Evolutionary conservation across 2,113 vertebrate genomes (phyloP), one percentile per base, ranked within the genome.

Genomic region (Sebastes schlegelii): DNA sequence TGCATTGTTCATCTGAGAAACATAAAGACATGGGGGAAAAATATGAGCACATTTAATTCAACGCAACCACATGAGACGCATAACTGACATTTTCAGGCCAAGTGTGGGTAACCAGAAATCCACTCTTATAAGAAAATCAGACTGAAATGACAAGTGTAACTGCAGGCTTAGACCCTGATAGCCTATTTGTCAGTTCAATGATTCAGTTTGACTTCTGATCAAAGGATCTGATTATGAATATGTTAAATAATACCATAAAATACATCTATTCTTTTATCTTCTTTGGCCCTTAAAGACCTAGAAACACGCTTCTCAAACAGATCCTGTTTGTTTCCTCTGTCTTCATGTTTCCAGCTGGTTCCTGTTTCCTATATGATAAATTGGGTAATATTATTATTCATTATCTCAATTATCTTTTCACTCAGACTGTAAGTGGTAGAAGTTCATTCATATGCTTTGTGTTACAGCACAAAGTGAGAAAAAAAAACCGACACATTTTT

Each of bases 321-420:
- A 64, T 61, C 73, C 10, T 78, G 48, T 91, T 83, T 83, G 54
- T 85, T 76, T 83, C 72, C 57, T 26, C 63, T 62, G 51, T 66
- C 83, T 74, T 75, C 62, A 69, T 43, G 23, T 62, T 61, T 72
- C 65, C 82, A 91, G 75, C 71, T 87, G 86, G 57, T 77, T 82
- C 79, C 74, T 79, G 86, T 79, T 86, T 81, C 72, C 74, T 74
- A 74, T 71, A 65, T 65, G 69, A 80, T 78, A 79, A 85, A 86
- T 87, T 87, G 45, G 69, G 74, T 48, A 51, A 74, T 80, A 84
- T 90, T 86, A 84, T 83, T 88, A 77, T 86, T 90, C 79, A 90
- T 80, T 79, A 90, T 81, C 70, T 79, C 83, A 84, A 91, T 88
- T 79, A 74, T 86, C 64, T 73, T 64, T 84, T 85, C 87, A 81